Conservation (phyloP, 2,113 vertebrate species). For the Thryonomys swinderianus region DNA sequence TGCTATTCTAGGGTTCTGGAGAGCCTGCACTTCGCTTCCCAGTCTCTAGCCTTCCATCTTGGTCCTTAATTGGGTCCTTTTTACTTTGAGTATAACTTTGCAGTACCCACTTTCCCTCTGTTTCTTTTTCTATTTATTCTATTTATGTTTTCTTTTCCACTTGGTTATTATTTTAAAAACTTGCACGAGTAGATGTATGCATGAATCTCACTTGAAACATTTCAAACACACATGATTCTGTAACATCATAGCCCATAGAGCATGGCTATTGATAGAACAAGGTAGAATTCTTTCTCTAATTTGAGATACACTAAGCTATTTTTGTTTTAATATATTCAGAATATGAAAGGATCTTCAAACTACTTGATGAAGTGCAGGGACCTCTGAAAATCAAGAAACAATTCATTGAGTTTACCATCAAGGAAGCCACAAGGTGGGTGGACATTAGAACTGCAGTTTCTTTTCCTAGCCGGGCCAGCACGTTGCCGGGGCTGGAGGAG, state of each 20-base stretch:
- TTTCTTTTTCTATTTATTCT: background rate
- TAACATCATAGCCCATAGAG: background rate
- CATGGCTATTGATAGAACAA: background rate
- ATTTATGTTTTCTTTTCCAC: background rate
- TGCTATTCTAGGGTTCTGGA: background rate
- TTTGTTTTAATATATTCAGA: conserved; percentile 85
- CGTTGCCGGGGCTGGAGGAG: background rate
- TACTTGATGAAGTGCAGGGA: conserved; percentile 94
- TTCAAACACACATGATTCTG: background rate
- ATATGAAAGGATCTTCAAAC: conserved; percentile 90
- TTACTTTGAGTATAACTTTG: background rate
- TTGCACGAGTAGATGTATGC: background rate
- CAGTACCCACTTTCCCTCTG: background rate
- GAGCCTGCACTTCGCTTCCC: background rate
- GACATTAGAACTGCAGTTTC: background rate
- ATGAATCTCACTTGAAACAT: background rate
- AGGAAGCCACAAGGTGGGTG: conserved; percentile 93
- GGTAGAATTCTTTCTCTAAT: background rate
- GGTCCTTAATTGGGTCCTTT: background rate
- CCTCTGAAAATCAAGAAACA: conserved; percentile 91
- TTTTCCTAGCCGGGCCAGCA: background rate
- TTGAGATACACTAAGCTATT: background rate
- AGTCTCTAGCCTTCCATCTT: background rate
- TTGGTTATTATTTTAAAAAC: background rate
- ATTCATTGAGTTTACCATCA: conserved; percentile 95